Conservation (phyloP, 1,140 invertebrate species). For the Diplogasteroides magnus region DNA sequence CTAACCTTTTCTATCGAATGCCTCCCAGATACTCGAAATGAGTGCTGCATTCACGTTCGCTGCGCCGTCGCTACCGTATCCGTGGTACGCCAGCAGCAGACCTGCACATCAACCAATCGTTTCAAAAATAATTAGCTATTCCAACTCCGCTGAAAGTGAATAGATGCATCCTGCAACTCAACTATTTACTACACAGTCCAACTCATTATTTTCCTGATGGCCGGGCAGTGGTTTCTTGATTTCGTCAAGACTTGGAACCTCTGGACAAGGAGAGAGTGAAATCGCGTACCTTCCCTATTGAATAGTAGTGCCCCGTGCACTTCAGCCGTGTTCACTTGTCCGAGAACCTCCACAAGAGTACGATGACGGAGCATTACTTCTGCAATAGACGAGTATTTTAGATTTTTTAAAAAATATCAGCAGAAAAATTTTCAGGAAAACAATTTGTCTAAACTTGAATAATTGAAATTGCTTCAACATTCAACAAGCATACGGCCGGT, state of each 20-base stretch:
- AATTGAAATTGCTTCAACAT: no score
- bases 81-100: constrained; percentile 19
- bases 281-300: constrained; percentile 32
- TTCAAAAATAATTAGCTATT: constrained; percentile 1
- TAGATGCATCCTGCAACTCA: not conserved
- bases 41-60: constrained; percentile 27
- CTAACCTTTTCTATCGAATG: constrained; percentile 40
- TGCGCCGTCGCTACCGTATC: constrained; percentile 5
- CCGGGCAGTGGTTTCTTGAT: no score
- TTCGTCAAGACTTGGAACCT: not conserved
- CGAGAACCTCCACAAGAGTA: constrained; percentile 31
- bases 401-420: not conserved
- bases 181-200: not conserved
- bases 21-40: constrained; percentile 37
- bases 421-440: no score
- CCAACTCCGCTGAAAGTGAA: not conserved
- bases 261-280: not conserved
- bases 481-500: no score
- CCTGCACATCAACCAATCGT: constrained; percentile 1
- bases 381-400: not conserved
- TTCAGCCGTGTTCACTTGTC: constrained; percentile 22
- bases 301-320: constrained; percentile 37
- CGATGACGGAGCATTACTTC: constrained; percentile 37
- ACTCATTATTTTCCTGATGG: no score
- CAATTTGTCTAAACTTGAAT: no score